phyloP scores from a whole-genome alignment of 2,797 vertebrate genomes.

The Eremophila alpestris region DNA sequence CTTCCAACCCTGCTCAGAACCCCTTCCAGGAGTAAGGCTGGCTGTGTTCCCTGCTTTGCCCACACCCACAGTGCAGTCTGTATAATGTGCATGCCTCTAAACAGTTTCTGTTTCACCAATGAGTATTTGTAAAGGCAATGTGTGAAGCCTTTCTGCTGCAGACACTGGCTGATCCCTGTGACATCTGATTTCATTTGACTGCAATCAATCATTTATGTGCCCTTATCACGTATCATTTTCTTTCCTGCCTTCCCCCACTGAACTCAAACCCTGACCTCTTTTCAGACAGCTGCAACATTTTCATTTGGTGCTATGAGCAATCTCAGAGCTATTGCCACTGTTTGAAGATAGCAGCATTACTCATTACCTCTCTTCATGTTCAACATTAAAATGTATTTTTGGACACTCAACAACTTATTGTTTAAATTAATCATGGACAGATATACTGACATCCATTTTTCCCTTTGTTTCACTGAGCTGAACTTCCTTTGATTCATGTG shows the following conservation, averaged over 20 bases:
- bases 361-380: neutral
- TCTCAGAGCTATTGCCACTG: neutral
- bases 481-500: constrained; percentile 52
- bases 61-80: neutral
- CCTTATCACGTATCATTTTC: neutral
- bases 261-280: neutral
- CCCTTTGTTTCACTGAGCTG: constrained; percentile 28
- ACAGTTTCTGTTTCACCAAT: neutral
- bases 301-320: neutral
- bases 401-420: constrained; percentile 16
- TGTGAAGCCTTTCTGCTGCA: neutral
- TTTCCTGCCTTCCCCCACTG: neutral
- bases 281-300: neutral
- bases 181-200: neutral
- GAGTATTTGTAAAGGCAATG: neutral
- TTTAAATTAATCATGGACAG: constrained; percentile 45
- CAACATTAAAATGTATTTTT: constrained; percentile 18
- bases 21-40: neutral
- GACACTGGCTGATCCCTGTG: neutral
- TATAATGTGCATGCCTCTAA: neutral
- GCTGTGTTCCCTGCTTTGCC: neutral
- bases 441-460: neutral
- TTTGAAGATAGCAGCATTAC: neutral
- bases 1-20: neutral
- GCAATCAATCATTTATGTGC: neutral